Percentiles rank a stretch among this genome's conserved stretches.
Evolutionary conservation across 2,113 vertebrate species (phyloP).

Genomic region (Nothobranchius kuhntae): DNA sequence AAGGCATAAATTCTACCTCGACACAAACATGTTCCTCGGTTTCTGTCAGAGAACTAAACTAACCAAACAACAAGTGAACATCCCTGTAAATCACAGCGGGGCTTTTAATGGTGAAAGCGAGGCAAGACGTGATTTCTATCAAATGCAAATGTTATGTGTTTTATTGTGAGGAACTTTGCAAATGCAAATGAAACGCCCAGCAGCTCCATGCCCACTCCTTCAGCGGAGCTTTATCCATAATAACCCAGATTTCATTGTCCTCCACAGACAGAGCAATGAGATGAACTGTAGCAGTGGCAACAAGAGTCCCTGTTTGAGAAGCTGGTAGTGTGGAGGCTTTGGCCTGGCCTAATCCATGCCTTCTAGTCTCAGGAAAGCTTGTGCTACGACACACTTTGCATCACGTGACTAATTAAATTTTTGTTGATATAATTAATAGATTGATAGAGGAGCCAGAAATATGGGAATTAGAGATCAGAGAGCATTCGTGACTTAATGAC

Average conservation of each 20-base stretch:
- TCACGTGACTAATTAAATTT: constrained; percentile 22
- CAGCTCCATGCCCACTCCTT: constrained; percentile 48
- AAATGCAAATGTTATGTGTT: constrained; percentile 57
- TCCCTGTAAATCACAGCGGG: constrained; percentile 31
- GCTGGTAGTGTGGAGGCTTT: constrained; percentile 51
- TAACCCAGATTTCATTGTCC: constrained; percentile 67
- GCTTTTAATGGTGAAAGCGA: constrained; percentile 20
- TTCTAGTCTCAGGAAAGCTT: constrained; percentile 43
- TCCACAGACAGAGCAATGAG: constrained; percentile 52
- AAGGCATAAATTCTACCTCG: no score
- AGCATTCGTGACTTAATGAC: background rate
- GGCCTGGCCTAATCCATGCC: constrained; percentile 52
- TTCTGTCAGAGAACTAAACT: constrained; percentile 20
- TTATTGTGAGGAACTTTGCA: constrained; percentile 49
- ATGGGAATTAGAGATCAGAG: background rate
- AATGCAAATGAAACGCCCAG: constrained; percentile 63
- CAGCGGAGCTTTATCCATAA: constrained; percentile 51
- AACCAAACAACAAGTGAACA: constrained; percentile 25
- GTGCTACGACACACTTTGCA: constrained; percentile 23
- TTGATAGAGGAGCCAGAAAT: background rate
- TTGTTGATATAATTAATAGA: constrained; percentile 15
- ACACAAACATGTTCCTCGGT: background rate
- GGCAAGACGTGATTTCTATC: constrained; percentile 24
- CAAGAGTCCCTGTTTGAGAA: constrained; percentile 67
- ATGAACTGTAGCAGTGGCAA: constrained; percentile 74